phyloP scores from a whole-genome alignment of 1,140 invertebrate species.

The Trichonephila clavipes region DNA sequence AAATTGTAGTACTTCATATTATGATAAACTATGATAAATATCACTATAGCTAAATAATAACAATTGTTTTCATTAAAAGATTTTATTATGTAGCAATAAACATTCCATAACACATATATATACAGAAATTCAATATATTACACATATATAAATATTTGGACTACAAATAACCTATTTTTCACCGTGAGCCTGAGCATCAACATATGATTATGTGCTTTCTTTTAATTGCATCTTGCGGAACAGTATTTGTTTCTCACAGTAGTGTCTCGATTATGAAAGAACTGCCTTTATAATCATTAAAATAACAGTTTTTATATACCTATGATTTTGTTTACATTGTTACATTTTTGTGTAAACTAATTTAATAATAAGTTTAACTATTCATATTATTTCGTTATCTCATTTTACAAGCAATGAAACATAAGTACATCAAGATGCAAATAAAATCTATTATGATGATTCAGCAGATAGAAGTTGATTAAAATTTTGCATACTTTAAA shows the following conservation, averaged over 20 bases:
- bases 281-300: too few species aligned
- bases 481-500: too few species aligned
- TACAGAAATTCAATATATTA: background rate
- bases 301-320: too few species aligned
- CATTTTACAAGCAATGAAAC: too few species aligned
- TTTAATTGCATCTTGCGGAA: background rate
- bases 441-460: too few species aligned
- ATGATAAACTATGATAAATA: background rate
- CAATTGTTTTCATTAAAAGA: background rate
- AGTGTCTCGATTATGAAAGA: background rate
- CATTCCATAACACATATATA: background rate
- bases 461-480: too few species aligned
- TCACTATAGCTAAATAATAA: background rate
- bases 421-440: too few species aligned
- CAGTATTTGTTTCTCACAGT: background rate
- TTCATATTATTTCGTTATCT: too few species aligned
- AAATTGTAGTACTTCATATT: background rate
- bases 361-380: too few species aligned
- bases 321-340: too few species aligned
- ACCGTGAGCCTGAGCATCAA: background rate
- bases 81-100: conserved; percentile 7
- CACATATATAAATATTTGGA: background rate
- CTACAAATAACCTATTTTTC: background rate
- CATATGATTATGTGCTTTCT: background rate
- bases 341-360: too few species aligned